Evolutionary conservation across 1,140 invertebrate species (phyloP).

Genomic region (Drosophila fuyamai): DNA sequence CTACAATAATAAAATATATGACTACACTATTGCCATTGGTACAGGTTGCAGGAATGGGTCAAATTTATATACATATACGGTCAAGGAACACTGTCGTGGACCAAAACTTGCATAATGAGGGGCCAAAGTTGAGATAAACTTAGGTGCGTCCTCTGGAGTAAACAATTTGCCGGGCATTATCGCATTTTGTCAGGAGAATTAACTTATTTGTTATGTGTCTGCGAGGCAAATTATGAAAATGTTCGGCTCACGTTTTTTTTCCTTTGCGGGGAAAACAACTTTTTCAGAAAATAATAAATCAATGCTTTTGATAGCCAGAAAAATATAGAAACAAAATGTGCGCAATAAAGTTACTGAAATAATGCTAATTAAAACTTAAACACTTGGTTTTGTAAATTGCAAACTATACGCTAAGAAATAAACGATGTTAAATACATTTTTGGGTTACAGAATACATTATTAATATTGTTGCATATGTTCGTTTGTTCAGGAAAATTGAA

Average conservation of each 20-base stretch:
- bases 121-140: constrained; percentile 49
- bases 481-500: too few species aligned
- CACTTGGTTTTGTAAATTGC: too few species aligned
- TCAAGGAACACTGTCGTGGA: not conserved
- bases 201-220: constrained; percentile 33
- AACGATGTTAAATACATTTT: too few species aligned
- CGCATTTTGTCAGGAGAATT: constrained; percentile 50
- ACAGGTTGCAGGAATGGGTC: constrained; percentile 1
- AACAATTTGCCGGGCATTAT: constrained; percentile 54
- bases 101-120: constrained; percentile 44
- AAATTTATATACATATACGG: constrained; percentile 38
- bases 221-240: constrained; percentile 11
- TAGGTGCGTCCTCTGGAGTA: constrained; percentile 40
- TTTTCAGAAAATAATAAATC: not conserved
- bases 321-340: not conserved
- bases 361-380: not conserved
- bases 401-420: too few species aligned
- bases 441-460: too few species aligned
- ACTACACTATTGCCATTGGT: constrained; percentile 1
- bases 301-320: not conserved
- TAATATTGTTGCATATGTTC: too few species aligned
- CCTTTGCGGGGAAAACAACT: not conserved
- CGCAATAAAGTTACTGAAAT: not conserved
- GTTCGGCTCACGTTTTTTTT: not conserved
- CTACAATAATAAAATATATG: constrained; percentile 31